These are phyloP conservation scores for Pollimyrus isidori DNA, from an alignment of 2,113 vertebrate species.

Conservation along the genomic window DNA sequence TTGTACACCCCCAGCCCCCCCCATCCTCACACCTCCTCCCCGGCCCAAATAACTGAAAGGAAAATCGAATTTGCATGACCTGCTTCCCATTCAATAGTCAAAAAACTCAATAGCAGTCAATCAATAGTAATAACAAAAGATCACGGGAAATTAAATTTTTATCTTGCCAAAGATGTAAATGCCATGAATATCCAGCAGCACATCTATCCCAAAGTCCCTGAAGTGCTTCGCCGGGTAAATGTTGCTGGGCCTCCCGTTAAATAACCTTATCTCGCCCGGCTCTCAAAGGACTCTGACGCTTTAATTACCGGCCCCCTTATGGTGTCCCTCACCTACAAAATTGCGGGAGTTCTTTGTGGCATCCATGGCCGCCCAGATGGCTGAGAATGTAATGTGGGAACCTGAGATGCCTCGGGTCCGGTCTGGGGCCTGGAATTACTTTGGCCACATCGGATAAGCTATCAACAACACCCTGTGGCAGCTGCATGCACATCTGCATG, in stretches of 20 bases:
- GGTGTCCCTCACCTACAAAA: neutral
- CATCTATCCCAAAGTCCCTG: neutral
- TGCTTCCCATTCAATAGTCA: neutral
- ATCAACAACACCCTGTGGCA: neutral
- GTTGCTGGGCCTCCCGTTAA: neutral
- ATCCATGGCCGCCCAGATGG: neutral
- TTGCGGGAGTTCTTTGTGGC: neutral
- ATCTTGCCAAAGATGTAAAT: neutral
- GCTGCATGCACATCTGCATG: neutral
- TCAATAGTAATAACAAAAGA: constrained; percentile 4
- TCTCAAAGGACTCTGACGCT: neutral
- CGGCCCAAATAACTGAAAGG: neutral
- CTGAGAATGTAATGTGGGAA: neutral
- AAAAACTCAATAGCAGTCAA: neutral
- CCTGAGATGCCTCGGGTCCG: neutral
- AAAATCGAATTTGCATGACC: neutral
- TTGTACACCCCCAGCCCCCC: neutral
- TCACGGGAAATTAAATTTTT: constrained; percentile 3
- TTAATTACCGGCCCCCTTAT: neutral
- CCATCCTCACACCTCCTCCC: too few species aligned
- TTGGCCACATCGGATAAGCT: neutral
- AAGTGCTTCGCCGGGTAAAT: neutral
- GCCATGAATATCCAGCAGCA: neutral
- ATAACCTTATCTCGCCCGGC: neutral
- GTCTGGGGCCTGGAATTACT: neutral